A percentile compares a stretch with the other conserved stretches of the same genome.
Conservation (phyloP, 2,113 vertebrate species). For the Pogona vitticeps region DNA sequence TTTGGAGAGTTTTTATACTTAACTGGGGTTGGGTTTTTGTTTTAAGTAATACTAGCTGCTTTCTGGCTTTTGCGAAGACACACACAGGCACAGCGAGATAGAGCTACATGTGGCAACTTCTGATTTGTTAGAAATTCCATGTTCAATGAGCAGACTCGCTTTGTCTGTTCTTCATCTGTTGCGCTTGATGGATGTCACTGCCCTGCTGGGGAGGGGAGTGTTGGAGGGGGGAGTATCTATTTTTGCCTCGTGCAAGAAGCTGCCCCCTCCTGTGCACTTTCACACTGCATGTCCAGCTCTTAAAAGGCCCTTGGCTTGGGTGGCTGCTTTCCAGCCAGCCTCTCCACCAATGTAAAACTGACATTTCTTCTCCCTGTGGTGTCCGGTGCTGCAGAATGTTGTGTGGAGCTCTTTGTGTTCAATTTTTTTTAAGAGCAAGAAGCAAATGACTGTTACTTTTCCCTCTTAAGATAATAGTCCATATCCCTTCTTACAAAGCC, state of each 20-base stretch:
- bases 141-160: constrained; percentile 18
- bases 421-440: constrained; percentile 17
- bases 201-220: not conserved
- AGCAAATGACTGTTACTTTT: constrained; percentile 40
- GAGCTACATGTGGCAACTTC: constrained; percentile 50
- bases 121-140: constrained; percentile 32
- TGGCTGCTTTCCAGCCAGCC: constrained; percentile 35
- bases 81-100: not conserved
- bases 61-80: constrained; percentile 45
- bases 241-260: constrained; percentile 56
- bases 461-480: constrained; percentile 10
- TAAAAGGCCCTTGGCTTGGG: constrained; percentile 42
- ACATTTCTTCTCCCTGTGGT: not conserved
- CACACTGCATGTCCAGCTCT: constrained; percentile 35
- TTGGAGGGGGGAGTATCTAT: not conserved
- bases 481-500: constrained; percentile 34
- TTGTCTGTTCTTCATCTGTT: constrained; percentile 23
- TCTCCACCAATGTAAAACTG: constrained; percentile 20
- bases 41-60: constrained; percentile 17
- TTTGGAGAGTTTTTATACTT: constrained; percentile 44
- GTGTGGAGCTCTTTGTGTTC: not conserved
- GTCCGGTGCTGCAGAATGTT: constrained; percentile 38
- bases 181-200: not conserved
- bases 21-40: not conserved
- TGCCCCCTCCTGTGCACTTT: constrained; percentile 41